Evolutionary conservation across 2,888 invertebrate species (phyloP), one percentile per base, ranked within the genome.

Genomic region (Nemotelus nigrinus): DNA sequence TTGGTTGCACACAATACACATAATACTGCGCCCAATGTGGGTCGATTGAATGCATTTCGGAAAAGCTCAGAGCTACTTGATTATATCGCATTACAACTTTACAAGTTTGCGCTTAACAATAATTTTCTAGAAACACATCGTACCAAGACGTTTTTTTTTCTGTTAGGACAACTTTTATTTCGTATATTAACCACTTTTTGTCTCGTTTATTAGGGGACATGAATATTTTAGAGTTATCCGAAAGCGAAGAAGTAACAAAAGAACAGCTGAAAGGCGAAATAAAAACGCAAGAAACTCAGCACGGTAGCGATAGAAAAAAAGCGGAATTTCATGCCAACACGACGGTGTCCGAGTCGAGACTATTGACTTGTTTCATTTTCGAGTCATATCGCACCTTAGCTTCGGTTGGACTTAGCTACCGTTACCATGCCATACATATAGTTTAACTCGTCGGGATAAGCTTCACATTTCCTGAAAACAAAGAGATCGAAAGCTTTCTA

Each of bases 261-360:
- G 41, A 71, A 64, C 55, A 78, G 71, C 64, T 50, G 76, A 78
- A 78, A 79, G 71, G 64, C 67, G 60, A 77, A 79, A 75, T 64
- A 63, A 78, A 41, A 55, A 76, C 55, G 55, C 65, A 55, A 76
- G 65, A 45, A 76, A 79, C 60, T 72, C 70, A 79, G 79, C 77
- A 70, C 67, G 72, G 76, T 75, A 76, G 79, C 79, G 77, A 78
- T 72, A 78, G 77, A 78, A 77, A 74, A 68, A 70, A 74, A 55
- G 58, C 57, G 57, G 72, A 74, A 68, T 74, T 64, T 72, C 79
- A 79, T 79, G 77, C 77, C 67, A 79, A 76, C 79, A 77, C 79
- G 78, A 67, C 79, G 78, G 60, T 63, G 76, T 68, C 77, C 63
- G 63, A 76, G 43, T 55, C 44, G 76, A 76, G 76, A 76, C 76